Evolutionary conservation across 2,797 vertebrate species (phyloP).

Genomic region (Epinephelus coioides): DNA sequence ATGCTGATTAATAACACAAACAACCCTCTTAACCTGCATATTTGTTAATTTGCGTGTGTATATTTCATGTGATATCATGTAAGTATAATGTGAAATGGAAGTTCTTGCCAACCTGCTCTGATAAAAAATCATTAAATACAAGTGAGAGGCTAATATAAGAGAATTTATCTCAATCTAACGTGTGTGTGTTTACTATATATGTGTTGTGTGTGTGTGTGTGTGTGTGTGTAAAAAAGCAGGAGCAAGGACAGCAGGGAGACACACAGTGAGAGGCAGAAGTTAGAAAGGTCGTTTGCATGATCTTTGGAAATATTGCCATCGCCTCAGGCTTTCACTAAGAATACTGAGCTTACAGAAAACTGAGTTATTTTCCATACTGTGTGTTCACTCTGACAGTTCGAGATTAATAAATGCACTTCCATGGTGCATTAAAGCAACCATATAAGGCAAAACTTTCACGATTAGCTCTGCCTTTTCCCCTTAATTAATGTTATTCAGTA

Average conservation of each 20-base stretch:
- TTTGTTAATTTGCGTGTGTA: conserved; percentile 11
- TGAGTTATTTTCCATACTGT: conserved; percentile 43
- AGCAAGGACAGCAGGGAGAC: conserved; percentile 33
- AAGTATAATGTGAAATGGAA: conserved; percentile 1
- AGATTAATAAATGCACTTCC: conserved; percentile 72
- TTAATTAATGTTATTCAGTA: conserved; percentile 70
- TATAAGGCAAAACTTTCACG: conserved; percentile 45
- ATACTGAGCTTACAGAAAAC: conserved; percentile 46
- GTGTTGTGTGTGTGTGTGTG: neutral
- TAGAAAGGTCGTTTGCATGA: conserved; percentile 69
- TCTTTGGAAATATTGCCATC: conserved; percentile 58
- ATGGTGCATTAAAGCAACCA: conserved; percentile 52
- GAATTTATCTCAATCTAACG: conserved; percentile 18
- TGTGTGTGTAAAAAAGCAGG: conserved; percentile 16
- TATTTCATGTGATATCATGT: neutral
- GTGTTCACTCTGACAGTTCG: conserved; percentile 48
- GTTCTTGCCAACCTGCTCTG: neutral
- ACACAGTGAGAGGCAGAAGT: conserved; percentile 42
- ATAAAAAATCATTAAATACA: conserved; percentile 26
- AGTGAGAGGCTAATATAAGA: conserved; percentile 25
- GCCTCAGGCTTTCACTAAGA: conserved; percentile 59
- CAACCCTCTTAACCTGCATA: neutral
- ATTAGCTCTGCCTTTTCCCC: conserved; percentile 60
- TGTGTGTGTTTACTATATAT: no score
- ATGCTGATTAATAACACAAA: neutral